Base-by-base conservation (phyloP, 2,797 vertebrate genomes). In the Chiloscyllium punctatum region DNA sequence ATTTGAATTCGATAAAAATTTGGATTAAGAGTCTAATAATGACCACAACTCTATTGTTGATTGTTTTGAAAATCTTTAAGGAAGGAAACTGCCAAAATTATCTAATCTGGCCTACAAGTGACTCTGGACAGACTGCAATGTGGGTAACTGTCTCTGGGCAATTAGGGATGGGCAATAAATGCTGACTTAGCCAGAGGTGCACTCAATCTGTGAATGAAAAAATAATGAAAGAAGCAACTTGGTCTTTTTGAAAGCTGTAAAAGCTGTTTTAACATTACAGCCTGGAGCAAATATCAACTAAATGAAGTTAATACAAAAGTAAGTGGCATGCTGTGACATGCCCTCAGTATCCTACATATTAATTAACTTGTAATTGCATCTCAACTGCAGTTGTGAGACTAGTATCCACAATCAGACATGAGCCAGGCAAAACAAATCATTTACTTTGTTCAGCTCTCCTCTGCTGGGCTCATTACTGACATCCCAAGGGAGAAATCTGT, bases 301-400 rank as follows among this genome's bases (percentile, higher is more conserved):
- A 90, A 57, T 66, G 21, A 91, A 66, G 57, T 66, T 62, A 91
- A 33, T 91, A 62, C 88, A 91, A 91, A 91, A 33, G 30, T 90
- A 90, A 62, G 57, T 91, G 88, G 13, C 18, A 21, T 84, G 42
- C 42, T 42, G 8, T 37, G 57, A 66, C 57, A 91, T 66, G 57
- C 57, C 16, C 33, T 66, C 27, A 15, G 15, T 91, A 88, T 91
- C 57, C 57, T n/a, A 66, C 57, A 66, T 18, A 90, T 90, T n/a
- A 90, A 91, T 57, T 87, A 84, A 42, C 21, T 9, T 30, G 51
- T 27, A 84, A 8, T 84, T 84, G 25, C 87, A 90, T 51, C 13
- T 91, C 57, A 16, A 33, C 53, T 66, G 88, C 88, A 66, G 57
- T n/a, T 91, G 13, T 16, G 57, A 62, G 13, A 62, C 33, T 6